Evolutionary conservation across 2,797 vertebrate species (phyloP).

Genomic region (Sylvilagus floridanus): DNA sequence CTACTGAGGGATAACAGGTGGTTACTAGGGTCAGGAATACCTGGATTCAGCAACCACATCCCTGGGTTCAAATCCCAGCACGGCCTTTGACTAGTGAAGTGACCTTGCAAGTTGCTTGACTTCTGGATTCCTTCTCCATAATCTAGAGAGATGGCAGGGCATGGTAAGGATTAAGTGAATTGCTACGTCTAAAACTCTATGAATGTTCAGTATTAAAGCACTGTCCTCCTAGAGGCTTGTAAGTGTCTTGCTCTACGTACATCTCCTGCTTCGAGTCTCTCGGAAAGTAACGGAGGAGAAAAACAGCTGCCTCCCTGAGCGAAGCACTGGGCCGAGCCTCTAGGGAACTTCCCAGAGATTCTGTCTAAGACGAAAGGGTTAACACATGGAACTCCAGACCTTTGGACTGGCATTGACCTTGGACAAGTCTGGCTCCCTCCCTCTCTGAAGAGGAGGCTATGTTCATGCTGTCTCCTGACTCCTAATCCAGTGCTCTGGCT

Average conservation of each 20-base stretch:
- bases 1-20: not conserved
- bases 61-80: too few relatives aligned
- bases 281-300: not conserved
- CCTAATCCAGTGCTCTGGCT: not conserved
- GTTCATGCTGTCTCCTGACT: not conserved
- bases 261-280: not conserved
- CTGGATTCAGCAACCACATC: not conserved
- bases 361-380: not conserved
- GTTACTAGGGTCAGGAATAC: not conserved
- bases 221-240: not conserved
- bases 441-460: not conserved
- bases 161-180: not conserved
- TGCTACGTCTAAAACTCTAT: not conserved
- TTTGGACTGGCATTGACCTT: not conserved
- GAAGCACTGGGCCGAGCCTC: not conserved
- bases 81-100: not conserved
- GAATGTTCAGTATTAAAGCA: not conserved
- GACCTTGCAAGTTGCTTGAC: not conserved
- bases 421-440: not conserved
- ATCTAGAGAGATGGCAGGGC: too few relatives aligned
- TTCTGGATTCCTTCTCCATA: not conserved
- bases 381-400: not conserved
- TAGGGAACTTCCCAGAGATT: not conserved
- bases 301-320: not conserved
- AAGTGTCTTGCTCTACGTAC: not conserved